A percentile compares a stretch with the other conserved stretches of the same genome.
These are phyloP conservation scores for Equus przewalskii DNA, from an alignment of 2,113 vertebrate genomes.

Conservation along the genomic window DNA sequence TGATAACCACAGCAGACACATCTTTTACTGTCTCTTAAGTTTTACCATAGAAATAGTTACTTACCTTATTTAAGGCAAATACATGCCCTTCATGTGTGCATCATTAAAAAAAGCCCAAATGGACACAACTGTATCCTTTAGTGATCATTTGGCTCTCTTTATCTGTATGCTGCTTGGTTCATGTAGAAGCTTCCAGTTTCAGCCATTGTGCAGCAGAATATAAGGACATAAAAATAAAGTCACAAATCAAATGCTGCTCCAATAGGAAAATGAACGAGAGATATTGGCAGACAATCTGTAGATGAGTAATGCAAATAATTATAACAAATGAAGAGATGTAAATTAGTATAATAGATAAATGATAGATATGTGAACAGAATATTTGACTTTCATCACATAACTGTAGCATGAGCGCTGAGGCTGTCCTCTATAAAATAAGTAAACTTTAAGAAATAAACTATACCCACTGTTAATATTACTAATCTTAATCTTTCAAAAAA, in stretches of 20 bases:
- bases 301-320: not conserved
- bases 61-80: not conserved
- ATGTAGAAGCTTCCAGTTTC: not conserved
- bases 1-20: not conserved
- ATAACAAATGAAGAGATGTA: not conserved
- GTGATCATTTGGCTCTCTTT: not conserved
- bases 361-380: not conserved
- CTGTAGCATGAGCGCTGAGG: not conserved
- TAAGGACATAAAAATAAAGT: not conserved
- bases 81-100: not conserved
- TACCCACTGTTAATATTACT: not conserved
- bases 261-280: not conserved
- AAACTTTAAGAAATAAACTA: not conserved
- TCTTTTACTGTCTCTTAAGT: not conserved
- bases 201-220: not conserved
- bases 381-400: not conserved
- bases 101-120: not conserved
- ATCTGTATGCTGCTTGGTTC: not conserved
- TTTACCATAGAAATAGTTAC: not conserved
- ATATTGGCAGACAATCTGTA: not conserved
- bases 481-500: not conserved
- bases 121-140: not conserved
- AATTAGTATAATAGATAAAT: not conserved
- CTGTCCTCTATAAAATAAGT: not conserved
- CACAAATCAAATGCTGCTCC: not conserved